These are phyloP conservation scores for human DNA, from an alignment of 2,113 vertebrate species.

Conservation along the genomic window DNA sequence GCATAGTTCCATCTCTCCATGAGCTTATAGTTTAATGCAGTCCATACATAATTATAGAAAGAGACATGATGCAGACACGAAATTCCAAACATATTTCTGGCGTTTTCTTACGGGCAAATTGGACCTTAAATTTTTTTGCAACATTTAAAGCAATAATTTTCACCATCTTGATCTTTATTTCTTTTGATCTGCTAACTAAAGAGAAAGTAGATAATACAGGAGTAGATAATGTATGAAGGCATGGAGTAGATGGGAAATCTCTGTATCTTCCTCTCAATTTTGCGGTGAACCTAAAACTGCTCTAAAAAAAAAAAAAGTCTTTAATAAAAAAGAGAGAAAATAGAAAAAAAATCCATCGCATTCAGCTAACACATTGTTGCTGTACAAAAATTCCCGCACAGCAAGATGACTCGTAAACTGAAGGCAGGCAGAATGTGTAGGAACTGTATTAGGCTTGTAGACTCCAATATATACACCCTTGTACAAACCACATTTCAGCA, in stretches of 20 bases:
- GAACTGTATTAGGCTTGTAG: neutral
- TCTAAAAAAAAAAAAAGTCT: neutral
- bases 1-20: neutral
- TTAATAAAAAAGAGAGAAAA: neutral
- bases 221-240: neutral
- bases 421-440: neutral
- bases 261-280: neutral
- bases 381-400: neutral
- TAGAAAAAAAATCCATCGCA: neutral
- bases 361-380: neutral
- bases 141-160: neutral
- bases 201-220: neutral
- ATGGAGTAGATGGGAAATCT: neutral
- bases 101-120: neutral
- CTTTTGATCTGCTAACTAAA: neutral
- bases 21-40: neutral
- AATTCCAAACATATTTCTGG: neutral
- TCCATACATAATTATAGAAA: neutral
- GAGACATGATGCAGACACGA: neutral
- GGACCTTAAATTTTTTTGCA: neutral
- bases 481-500: constrained; percentile 42
- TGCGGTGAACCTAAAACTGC: neutral
- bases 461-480: neutral
- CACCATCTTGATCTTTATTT: neutral
- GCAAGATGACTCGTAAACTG: neutral